A percentile compares a stretch with the other conserved stretches of the same genome.
Evolutionary conservation across 2,888 invertebrate species (phyloP).

Genomic region (Nebria brevicollis): DNA sequence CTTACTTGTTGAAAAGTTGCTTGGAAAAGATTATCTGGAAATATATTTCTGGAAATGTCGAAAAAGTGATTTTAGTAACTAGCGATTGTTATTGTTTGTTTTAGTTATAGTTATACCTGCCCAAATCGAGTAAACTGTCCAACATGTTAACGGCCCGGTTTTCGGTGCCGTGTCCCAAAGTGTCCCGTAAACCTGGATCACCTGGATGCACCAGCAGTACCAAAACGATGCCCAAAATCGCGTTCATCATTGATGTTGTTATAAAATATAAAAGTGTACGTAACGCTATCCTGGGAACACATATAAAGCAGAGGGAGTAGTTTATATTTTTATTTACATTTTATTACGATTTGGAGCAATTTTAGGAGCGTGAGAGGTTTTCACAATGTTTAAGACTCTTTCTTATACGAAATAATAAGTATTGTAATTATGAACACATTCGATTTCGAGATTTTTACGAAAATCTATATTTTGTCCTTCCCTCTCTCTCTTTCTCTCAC

Average conservation of each 20-base stretch:
- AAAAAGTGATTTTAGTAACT: slow-evolving; percentile 42
- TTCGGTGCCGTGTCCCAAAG: slow-evolving; percentile 62
- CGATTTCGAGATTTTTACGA: too few relatives aligned
- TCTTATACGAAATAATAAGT: too few relatives aligned
- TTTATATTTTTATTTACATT: background rate
- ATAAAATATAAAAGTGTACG: slow-evolving; percentile 84
- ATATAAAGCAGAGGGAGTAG: background rate
- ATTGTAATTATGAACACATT: too few relatives aligned
- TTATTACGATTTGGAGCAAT: background rate
- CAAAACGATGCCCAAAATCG: slow-evolving; percentile 78
- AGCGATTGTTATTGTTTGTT: background rate
- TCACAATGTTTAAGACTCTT: background rate
- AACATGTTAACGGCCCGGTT: slow-evolving; percentile 76
- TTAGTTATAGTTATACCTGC: slow-evolving; percentile 75
- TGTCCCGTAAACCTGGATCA: slow-evolving; percentile 72
- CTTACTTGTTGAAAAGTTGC: slow-evolving; percentile 85
- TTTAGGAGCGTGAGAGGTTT: background rate
- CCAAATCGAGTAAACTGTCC: slow-evolving; percentile 89
- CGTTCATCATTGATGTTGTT: slow-evolving; percentile 82
- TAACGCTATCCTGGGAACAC: slow-evolving; percentile 74
- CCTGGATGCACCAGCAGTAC: slow-evolving; percentile 83
- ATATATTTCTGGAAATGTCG: slow-evolving; percentile 79
- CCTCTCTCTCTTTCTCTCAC: too few relatives aligned
- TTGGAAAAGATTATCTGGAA: slow-evolving; percentile 91
- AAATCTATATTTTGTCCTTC: too few relatives aligned